Conservation (phyloP, 2,797 vertebrate genomes). For the Lithobates sylvaticus region DNA sequence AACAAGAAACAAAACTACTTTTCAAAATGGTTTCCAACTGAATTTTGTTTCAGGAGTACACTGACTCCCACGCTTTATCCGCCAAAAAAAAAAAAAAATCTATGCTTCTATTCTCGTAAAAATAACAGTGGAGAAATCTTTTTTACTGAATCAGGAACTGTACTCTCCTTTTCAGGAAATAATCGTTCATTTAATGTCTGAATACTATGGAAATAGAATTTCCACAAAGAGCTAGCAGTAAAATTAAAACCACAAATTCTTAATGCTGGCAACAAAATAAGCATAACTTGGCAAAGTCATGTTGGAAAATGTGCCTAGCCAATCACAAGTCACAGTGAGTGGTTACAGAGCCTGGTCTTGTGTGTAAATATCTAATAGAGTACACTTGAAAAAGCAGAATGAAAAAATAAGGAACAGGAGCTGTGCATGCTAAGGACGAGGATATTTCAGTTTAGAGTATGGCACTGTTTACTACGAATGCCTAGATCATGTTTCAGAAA, state of each 20-base stretch:
- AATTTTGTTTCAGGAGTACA: no score
- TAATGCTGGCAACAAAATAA: conserved; percentile 28
- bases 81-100: no score
- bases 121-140: conserved; percentile 11
- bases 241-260: conserved; percentile 22
- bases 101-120: no score
- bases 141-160: conserved; percentile 55
- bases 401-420: conserved; percentile 19
- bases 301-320: conserved; percentile 43
- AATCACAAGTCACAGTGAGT: conserved; percentile 41
- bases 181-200: conserved; percentile 64
- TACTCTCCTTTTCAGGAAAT: conserved; percentile 66
- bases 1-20: no score
- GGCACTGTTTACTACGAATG: conserved; percentile 32
- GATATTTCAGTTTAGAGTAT: background rate
- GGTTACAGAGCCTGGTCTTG: conserved; percentile 21
- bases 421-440: background rate
- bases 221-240: conserved; percentile 62
- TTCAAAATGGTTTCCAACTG: no score
- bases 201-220: conserved; percentile 69
- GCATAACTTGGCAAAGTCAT: conserved; percentile 37
- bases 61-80: no score
- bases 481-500: conserved; percentile 32
- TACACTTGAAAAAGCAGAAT: conserved; percentile 13
- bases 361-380: conserved; percentile 46